These are phyloP conservation scores for Augochlorella aurata DNA, from an alignment of 2,888 invertebrate genomes.

Conservation along the genomic window DNA sequence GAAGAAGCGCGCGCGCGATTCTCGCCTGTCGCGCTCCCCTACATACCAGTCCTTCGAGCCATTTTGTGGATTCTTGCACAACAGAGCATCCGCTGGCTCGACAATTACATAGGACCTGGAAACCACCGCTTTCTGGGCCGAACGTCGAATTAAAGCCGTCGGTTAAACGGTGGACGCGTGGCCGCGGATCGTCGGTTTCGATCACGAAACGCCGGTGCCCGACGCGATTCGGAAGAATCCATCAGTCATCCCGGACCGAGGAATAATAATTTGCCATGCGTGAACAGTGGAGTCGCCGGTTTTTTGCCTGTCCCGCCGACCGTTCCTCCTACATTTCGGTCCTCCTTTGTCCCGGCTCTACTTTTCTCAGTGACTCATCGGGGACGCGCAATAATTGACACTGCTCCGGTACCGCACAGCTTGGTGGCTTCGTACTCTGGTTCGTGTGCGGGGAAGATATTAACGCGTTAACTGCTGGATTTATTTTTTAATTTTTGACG, in stretches of 20 bases:
- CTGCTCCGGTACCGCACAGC: background rate
- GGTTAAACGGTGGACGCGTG: constrained; percentile 29
- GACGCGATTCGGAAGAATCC: constrained; percentile 12
- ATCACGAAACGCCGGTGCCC: constrained; percentile 16
- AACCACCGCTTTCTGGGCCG: constrained; percentile 5
- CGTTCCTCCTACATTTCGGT: background rate
- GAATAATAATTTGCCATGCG: constrained; percentile 34
- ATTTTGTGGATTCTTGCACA: constrained; percentile 27
- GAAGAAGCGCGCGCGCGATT: constrained; percentile 4
- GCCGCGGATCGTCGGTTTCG: constrained; percentile 15
- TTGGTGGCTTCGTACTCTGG: too few relatives aligned
- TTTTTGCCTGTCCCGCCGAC: background rate
- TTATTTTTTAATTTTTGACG: too few relatives aligned
- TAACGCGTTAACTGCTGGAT: too few relatives aligned
- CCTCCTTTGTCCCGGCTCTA: background rate
- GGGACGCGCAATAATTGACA: background rate
- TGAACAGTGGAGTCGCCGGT: background rate
- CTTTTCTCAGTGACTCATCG: constrained; percentile 3
- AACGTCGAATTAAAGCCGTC: constrained; percentile 17
- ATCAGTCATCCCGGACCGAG: constrained; percentile 10
- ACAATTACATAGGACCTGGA: constrained; percentile 27
- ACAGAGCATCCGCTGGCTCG: constrained; percentile 5
- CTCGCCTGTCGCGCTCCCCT: background rate
- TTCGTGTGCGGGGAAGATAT: too few relatives aligned
- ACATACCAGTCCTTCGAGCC: constrained; percentile 6